These are phyloP conservation scores for Dasyurus viverrinus DNA, from an alignment of 2,113 vertebrate species.

Conservation along the genomic window DNA sequence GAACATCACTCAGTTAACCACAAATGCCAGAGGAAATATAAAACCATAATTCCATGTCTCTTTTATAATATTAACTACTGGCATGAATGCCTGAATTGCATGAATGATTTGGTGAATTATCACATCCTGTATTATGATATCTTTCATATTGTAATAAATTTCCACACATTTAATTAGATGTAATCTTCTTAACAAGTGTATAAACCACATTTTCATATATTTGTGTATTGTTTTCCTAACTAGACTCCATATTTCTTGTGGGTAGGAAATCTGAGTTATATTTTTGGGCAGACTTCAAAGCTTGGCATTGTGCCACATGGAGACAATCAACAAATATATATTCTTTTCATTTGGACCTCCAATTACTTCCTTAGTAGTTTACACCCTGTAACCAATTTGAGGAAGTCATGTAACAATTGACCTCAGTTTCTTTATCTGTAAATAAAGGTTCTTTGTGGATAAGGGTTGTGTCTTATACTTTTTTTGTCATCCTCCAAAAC, in stretches of 20 bases:
- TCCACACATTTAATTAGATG: conserved; percentile 1
- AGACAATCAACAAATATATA: background rate
- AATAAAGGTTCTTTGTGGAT: background rate
- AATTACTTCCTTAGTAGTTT: background rate
- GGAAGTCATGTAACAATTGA: background rate
- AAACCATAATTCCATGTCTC: background rate
- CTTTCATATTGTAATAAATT: background rate
- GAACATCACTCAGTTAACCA: background rate
- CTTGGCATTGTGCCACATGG: background rate
- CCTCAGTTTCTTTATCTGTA: background rate
- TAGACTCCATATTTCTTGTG: background rate
- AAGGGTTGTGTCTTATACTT: background rate
- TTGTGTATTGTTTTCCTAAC: background rate
- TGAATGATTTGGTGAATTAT: background rate
- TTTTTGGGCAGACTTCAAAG: background rate
- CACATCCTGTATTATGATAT: background rate
- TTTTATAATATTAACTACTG: background rate
- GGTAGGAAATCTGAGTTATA: background rate
- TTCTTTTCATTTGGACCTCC: background rate
- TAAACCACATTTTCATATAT: background rate
- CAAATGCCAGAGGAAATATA: background rate
- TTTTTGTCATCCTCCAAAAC: background rate
- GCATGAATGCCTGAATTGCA: background rate
- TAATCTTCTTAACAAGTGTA: background rate
- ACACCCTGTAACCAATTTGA: background rate